A percentile compares a stretch with the other conserved stretches of the same genome.
Conservation (phyloP, 2,888 invertebrate genomes). For the Stenolophus ochropezus region DNA sequence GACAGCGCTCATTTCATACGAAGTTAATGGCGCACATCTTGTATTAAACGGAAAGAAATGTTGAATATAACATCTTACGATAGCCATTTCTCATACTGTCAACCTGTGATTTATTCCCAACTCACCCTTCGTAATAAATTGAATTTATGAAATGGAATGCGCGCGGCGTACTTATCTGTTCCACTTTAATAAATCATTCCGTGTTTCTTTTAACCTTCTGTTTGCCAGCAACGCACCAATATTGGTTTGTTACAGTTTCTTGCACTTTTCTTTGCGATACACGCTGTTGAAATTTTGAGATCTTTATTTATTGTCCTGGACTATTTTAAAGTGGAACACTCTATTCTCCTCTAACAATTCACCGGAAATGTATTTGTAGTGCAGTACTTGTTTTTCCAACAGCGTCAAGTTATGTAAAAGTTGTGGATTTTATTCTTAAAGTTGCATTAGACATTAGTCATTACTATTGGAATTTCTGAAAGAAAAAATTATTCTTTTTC, state of each 20-base stretch:
- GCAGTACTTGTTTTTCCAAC: too few species aligned
- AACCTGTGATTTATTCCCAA: constrained; percentile 55
- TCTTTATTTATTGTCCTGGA: neutral
- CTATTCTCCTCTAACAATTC: neutral
- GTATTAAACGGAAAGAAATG: constrained; percentile 53
- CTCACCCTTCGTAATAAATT: constrained; percentile 51
- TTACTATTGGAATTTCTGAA: too few species aligned
- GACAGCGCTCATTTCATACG: neutral
- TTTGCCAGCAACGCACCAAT: constrained; percentile 9
- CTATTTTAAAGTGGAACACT: neutral
- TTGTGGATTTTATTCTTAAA: too few species aligned
- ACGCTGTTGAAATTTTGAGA: constrained; percentile 20
- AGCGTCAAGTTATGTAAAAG: too few species aligned
- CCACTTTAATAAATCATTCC: constrained; percentile 52
- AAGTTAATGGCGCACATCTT: constrained; percentile 51
- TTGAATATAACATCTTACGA: constrained; percentile 56
- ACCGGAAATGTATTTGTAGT: too few species aligned
- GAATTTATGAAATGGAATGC: constrained; percentile 59
- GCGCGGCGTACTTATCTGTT: constrained; percentile 54
- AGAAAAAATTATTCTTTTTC: too few species aligned
- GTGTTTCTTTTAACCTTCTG: constrained; percentile 26
- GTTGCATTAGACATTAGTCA: too few species aligned
- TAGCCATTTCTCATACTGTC: constrained; percentile 56
- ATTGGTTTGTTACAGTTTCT: constrained; percentile 14
- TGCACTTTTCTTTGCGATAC: neutral